Percentiles rank a stretch among this genome's conserved stretches.
phyloP scores from a whole-genome alignment of 2,797 vertebrate species.

The Acanthurus leucopareius region DNA sequence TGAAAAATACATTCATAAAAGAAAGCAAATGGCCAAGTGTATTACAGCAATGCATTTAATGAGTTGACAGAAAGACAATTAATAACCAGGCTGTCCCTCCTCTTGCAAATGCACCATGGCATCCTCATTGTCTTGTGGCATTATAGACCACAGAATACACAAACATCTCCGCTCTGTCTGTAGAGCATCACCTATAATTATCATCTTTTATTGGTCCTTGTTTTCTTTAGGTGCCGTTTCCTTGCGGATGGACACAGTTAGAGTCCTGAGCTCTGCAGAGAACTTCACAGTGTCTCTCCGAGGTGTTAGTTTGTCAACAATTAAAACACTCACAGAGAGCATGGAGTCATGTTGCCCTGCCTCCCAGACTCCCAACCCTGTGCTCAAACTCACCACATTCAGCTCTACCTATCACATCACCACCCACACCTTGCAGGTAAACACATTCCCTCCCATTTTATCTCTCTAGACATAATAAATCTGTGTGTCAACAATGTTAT shows the following conservation, averaged over 20 bases:
- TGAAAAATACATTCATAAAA: not conserved
- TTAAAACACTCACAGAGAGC: slow-evolving; percentile 91
- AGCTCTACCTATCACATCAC: slow-evolving; percentile 89
- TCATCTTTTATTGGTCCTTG: not conserved
- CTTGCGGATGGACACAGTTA: slow-evolving; percentile 90
- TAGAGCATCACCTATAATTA: not conserved
- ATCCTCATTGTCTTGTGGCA: not conserved
- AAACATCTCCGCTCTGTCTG: not conserved
- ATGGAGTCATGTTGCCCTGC: slow-evolving; percentile 93
- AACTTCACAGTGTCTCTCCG: slow-evolving; percentile 88
- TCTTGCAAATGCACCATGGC: not conserved
- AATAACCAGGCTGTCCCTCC: not conserved
- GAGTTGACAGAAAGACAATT: not conserved
- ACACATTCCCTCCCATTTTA: not conserved
- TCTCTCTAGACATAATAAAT: not conserved
- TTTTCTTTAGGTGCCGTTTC: slow-evolving; percentile 89
- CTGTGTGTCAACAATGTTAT: not conserved
- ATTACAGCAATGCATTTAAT: not conserved
- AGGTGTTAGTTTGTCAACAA: slow-evolving; percentile 89
- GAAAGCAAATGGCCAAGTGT: not conserved
- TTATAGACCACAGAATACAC: not conserved
- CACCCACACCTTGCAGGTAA: slow-evolving; percentile 92
- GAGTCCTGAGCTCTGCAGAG: slow-evolving; percentile 87
- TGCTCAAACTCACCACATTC: slow-evolving; percentile 88
- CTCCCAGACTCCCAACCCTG: slow-evolving; percentile 84